phyloP scores from a whole-genome alignment of 2,113 vertebrate species.

The Delphinus delphis region DNA sequence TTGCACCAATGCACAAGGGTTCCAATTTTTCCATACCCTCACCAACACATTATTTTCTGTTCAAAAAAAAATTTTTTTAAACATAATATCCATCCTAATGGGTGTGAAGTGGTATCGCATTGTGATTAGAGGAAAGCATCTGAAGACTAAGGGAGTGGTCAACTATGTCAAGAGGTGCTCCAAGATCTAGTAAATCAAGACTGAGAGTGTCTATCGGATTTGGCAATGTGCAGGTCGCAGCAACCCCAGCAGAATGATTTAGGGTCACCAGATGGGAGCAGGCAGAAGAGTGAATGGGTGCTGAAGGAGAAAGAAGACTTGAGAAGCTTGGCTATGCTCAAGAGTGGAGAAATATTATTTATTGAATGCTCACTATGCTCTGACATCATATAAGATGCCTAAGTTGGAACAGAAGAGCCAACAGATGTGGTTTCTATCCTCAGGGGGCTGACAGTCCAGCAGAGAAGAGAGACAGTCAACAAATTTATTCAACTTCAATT shows the following conservation, averaged over 20 bases:
- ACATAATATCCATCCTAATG: not conserved
- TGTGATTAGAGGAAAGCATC: not conserved
- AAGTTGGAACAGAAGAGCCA: not conserved
- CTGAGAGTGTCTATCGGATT: not conserved
- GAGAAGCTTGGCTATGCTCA: not conserved
- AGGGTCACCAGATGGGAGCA: not conserved
- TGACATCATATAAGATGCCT: not conserved
- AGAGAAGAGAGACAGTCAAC: not conserved
- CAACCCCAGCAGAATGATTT: not conserved
- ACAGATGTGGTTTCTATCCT: not conserved
- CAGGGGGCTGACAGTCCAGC: not conserved
- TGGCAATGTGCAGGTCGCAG: not conserved
- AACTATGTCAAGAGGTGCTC: not conserved
- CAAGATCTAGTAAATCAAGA: not conserved
- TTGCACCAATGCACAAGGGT: not conserved
- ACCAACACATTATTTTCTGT: not conserved
- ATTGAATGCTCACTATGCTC: not conserved
- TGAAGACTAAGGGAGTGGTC: not conserved
- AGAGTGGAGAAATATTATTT: not conserved
- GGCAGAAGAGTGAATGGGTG: not conserved
- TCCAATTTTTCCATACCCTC: not conserved
- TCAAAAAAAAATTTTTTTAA: not conserved
- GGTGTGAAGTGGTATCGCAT: not conserved
- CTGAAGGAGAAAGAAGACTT: not conserved
- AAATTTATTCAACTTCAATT: not conserved